These are phyloP conservation scores for Leptopilina boulardi DNA, from an alignment of 1,140 invertebrate species.

Conservation along the genomic window DNA sequence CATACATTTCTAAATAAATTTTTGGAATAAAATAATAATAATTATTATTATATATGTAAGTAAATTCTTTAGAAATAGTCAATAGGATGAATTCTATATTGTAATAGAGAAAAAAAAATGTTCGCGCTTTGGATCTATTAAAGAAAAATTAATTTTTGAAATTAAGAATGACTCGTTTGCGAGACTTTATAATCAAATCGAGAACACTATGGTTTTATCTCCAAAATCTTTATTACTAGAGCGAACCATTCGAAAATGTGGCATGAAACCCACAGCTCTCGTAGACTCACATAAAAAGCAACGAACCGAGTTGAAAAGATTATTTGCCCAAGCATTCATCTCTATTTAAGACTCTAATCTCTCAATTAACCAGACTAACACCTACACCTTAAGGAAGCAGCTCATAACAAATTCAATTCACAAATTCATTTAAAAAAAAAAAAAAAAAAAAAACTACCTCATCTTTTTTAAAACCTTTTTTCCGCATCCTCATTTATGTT, in stretches of 20 bases:
- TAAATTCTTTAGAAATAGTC: too few species aligned
- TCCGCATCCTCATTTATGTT: too few species aligned
- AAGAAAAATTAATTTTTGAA: not conserved
- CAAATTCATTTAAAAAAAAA: too few species aligned
- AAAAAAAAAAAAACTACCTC: too few species aligned
- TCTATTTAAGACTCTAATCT: conserved; percentile 15
- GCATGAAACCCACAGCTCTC: not conserved
- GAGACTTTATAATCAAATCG: conserved; percentile 3
- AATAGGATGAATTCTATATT: not conserved
- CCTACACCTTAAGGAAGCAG: not conserved
- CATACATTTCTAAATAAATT: too few species aligned
- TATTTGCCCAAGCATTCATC: conserved; percentile 13
- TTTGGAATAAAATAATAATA: too few species aligned
- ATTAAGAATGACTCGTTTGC: not conserved
- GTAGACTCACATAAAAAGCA: not conserved
- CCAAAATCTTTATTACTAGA: conserved; percentile 19
- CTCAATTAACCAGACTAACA: not conserved
- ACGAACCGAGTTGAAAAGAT: conserved; percentile 13
- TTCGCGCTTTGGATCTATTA: not conserved
- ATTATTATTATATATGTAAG: too few species aligned
- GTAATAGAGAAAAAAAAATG: not conserved
- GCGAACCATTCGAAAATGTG: conserved; percentile 26
- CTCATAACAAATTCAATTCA: not conserved
- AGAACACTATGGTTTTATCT: conserved; percentile 3
- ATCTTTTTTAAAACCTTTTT: too few species aligned